These are phyloP conservation scores for Perognathus longimembris DNA, from an alignment of 2,113 vertebrate genomes.

Conservation along the genomic window DNA sequence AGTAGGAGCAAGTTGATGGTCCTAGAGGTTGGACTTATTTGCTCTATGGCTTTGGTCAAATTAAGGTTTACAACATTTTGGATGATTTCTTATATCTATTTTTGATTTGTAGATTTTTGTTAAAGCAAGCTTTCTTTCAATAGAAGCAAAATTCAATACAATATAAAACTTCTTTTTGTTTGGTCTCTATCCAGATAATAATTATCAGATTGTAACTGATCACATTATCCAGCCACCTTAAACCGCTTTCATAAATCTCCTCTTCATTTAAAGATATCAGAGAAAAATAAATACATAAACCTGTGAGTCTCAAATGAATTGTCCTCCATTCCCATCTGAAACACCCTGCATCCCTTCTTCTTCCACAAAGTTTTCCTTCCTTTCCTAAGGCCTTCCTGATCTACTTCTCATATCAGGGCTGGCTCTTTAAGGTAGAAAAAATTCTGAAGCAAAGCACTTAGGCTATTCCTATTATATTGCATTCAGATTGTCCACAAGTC, in stretches of 20 bases:
- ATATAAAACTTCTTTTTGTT: not conserved
- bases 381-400: not conserved
- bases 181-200: not conserved
- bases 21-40: not conserved
- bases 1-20: not conserved
- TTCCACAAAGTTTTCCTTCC: too few relatives aligned
- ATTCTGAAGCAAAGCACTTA: not conserved
- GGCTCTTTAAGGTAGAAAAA: not conserved
- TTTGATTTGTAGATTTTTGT: not conserved
- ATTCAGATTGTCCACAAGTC: not conserved
- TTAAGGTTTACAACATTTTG: not conserved
- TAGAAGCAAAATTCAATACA: not conserved
- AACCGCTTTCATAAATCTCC: not conserved
- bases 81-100: not conserved
- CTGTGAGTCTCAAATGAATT: not conserved
- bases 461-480: not conserved
- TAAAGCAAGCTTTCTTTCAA: not conserved
- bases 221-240: not conserved
- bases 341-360: too few relatives aligned
- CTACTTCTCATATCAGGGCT: not conserved
- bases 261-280: slow-evolving; percentile 27
- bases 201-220: not conserved
- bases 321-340: not conserved
- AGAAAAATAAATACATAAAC: not conserved
- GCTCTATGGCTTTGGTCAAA: not conserved